Conservation (phyloP, 1,140 invertebrate genomes). For the Drosophila pandora region DNA sequence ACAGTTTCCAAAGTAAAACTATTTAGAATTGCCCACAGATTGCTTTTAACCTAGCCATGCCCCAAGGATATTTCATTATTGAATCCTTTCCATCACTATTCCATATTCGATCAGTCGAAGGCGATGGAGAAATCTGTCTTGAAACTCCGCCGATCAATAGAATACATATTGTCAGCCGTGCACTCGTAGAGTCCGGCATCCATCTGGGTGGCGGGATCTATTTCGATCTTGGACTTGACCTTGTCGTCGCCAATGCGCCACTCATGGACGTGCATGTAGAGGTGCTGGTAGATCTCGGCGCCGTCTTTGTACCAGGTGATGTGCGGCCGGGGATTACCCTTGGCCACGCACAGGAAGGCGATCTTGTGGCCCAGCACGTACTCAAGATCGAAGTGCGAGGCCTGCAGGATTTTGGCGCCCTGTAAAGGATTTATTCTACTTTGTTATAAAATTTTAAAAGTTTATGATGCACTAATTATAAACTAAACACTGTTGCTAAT, state of each 20-base stretch:
- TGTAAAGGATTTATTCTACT: conserved; percentile 70
- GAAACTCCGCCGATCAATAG: conserved; percentile 94
- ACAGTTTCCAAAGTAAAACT: neutral
- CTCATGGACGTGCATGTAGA: conserved; percentile 95
- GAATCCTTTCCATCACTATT: neutral
- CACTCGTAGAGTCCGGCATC: conserved; percentile 96
- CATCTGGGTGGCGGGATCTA: conserved; percentile 96
- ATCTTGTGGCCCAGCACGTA: conserved; percentile 97
- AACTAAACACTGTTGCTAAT: neutral
- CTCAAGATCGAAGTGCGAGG: conserved; percentile 96
- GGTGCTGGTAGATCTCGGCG: conserved; percentile 93
- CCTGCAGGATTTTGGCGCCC: conserved; percentile 95
- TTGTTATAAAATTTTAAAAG: neutral
- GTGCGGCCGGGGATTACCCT: conserved; percentile 92
- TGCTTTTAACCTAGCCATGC: neutral
- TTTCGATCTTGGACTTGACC: conserved; percentile 96
- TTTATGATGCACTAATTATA: too few relatives aligned
- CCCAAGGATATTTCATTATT: neutral
- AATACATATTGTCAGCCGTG: conserved; percentile 96
- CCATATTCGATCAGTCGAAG: conserved; percentile 87
- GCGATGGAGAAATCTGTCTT: conserved; percentile 96
- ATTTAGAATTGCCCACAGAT: neutral
- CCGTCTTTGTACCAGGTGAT: conserved; percentile 98
- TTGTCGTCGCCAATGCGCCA: conserved; percentile 92
- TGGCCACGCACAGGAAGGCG: conserved; percentile 94